phyloP scores from a whole-genome alignment of 2,113 vertebrate species.

The Clupea harengus region DNA sequence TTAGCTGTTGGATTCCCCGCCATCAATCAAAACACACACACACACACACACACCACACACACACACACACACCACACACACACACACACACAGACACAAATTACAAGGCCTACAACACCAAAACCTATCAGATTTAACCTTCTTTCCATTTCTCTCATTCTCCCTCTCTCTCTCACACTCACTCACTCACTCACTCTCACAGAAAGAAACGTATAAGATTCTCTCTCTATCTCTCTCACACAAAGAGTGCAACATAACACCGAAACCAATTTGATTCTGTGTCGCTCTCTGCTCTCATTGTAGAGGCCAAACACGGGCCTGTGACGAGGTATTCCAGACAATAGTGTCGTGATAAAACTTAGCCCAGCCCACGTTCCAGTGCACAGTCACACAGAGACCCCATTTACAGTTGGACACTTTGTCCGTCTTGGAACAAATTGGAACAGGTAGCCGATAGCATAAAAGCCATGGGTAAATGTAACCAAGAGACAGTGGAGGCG shows the following conservation, averaged over 20 bases:
- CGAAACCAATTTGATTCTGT: not conserved
- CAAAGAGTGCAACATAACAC: not conserved
- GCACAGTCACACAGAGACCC: not conserved
- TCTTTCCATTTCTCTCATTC: not conserved
- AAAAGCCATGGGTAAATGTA: not conserved
- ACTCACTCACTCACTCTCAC: not conserved
- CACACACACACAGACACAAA: not conserved
- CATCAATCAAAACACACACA: not conserved
- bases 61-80: not conserved
- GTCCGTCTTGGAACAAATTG: not conserved
- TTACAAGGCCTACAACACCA: slow-evolving; percentile 26
- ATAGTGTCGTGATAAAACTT: not conserved
- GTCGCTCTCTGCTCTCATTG: not conserved
- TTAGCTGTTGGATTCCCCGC: not conserved
- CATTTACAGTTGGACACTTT: not conserved
- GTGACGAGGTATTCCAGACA: not conserved
- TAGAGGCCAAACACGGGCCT: not conserved
- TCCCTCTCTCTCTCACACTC: not conserved
- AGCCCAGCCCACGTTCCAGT: not conserved
- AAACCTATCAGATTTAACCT: not conserved
- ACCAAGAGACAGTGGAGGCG: not conserved
- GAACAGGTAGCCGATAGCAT: not conserved
- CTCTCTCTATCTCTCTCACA: not conserved
- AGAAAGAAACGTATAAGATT: not conserved
- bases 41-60: not conserved